phyloP scores from a whole-genome alignment of 1,140 invertebrate genomes.

The Ruditapes philippinarum region DNA sequence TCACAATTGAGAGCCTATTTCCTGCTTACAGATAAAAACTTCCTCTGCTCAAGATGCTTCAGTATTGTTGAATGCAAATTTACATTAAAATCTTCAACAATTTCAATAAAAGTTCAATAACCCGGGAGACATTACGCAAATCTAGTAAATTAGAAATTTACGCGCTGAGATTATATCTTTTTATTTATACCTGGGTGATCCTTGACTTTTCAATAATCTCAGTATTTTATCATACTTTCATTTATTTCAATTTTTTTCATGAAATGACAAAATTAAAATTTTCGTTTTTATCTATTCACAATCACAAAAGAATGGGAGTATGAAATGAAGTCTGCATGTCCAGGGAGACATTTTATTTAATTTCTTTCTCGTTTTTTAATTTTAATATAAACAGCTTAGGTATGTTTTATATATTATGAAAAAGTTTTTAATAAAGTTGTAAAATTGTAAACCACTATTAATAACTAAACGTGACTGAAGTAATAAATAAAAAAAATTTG shows the following conservation, averaged over 20 bases:
- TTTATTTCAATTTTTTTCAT: not conserved
- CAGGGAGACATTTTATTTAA: not conserved
- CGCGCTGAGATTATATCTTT: conserved; percentile 1
- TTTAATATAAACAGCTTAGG: too few species aligned
- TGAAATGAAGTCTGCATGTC: too few species aligned
- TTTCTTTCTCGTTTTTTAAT: too few species aligned
- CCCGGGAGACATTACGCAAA: conserved; percentile 7
- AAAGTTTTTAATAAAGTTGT: too few species aligned
- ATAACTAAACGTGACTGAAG: too few species aligned
- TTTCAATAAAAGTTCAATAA: conserved; percentile 35
- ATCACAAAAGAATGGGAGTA: not conserved
- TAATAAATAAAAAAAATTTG: too few species aligned
- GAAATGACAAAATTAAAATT: not conserved
- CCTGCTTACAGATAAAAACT: conserved; percentile 39
- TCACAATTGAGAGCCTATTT: conserved; percentile 3
- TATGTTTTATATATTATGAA: too few species aligned
- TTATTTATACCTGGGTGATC: conserved; percentile 25
- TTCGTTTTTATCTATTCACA: not conserved
- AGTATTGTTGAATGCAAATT: conserved; percentile 11
- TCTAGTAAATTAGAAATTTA: not conserved
- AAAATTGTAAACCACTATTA: too few species aligned
- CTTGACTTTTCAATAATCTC: conserved; percentile 21
- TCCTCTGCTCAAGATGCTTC: not conserved
- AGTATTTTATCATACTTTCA: not conserved
- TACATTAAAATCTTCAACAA: conserved; percentile 16